Evolutionary conservation across 2,888 invertebrate species (phyloP).

Genomic region (Tanytarsus gracilentus): DNA sequence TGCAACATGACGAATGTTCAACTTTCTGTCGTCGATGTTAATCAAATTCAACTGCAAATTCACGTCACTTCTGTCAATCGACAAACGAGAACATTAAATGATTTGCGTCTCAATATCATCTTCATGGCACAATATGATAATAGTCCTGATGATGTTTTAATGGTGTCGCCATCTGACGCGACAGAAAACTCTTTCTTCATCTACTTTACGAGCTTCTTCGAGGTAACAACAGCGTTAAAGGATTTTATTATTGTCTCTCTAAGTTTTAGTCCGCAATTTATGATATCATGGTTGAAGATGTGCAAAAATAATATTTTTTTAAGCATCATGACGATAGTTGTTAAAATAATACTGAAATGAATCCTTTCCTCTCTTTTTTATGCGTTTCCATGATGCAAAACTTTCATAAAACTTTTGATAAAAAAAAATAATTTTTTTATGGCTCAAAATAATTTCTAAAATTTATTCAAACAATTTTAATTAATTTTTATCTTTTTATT

Average conservation of each 20-base stretch:
- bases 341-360: too few species aligned
- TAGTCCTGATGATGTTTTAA: not conserved
- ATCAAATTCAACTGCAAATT: conserved; percentile 14
- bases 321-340: too few species aligned
- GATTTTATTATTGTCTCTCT: not conserved
- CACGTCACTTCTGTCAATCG: conserved; percentile 2
- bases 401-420: not conserved
- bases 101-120: conserved; percentile 3
- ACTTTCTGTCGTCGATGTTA: not conserved
- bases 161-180: not conserved
- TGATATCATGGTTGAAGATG: too few species aligned
- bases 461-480: conserved; percentile 10
- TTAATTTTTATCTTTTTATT: conserved; percentile 39
- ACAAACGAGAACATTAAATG: not conserved
- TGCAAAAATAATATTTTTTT: too few species aligned
- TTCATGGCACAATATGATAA: conserved; percentile 26
- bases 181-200: conserved; percentile 1
- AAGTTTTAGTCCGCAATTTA: too few species aligned
- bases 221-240: conserved; percentile 2
- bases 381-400: not conserved
- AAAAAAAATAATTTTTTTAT: not conserved
- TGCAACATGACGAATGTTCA: not conserved
- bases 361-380: too few species aligned
- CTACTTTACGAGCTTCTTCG: conserved; percentile 20
- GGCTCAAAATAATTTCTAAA: not conserved